phyloP scores from a whole-genome alignment of 2,113 vertebrate species.

The Chaenogobius annularis region DNA sequence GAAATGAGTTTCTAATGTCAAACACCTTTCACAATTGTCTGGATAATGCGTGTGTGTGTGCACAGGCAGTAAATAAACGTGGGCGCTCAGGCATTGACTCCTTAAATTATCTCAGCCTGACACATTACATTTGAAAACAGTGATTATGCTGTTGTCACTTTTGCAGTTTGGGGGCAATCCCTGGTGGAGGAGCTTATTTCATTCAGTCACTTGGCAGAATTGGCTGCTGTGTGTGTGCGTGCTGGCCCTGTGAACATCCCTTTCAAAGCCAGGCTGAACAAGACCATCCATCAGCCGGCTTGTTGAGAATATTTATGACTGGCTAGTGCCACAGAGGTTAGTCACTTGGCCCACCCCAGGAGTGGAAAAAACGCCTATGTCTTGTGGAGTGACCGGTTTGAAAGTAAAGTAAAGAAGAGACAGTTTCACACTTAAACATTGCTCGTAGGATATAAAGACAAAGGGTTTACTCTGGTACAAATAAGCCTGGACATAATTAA shows the following conservation, averaged over 20 bases:
- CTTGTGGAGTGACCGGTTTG: constrained; percentile 43
- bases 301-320: constrained; percentile 72
- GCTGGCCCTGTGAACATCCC: constrained; percentile 49
- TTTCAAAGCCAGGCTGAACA: constrained; percentile 52
- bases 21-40: constrained; percentile 11
- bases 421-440: neutral
- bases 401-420: constrained; percentile 34
- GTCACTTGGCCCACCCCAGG: constrained; percentile 50
- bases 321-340: constrained; percentile 54
- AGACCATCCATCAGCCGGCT: constrained; percentile 65
- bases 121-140: constrained; percentile 34
- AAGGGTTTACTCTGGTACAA: neutral
- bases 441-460: neutral
- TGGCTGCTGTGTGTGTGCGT: constrained; percentile 24
- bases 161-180: constrained; percentile 39
- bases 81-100: constrained; percentile 13
- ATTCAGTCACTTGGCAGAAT: constrained; percentile 48
- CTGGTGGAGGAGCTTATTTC: constrained; percentile 41
- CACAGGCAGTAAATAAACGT: constrained; percentile 11
- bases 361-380: constrained; percentile 45
- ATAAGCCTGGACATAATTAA: neutral
- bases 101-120: constrained; percentile 42
- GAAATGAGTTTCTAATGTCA: neutral
- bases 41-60: constrained; percentile 24
- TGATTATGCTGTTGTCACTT: constrained; percentile 45